Evolutionary conservation across 2,113 vertebrate genomes (phyloP).

Genomic region (Chloroceryle aenea): DNA sequence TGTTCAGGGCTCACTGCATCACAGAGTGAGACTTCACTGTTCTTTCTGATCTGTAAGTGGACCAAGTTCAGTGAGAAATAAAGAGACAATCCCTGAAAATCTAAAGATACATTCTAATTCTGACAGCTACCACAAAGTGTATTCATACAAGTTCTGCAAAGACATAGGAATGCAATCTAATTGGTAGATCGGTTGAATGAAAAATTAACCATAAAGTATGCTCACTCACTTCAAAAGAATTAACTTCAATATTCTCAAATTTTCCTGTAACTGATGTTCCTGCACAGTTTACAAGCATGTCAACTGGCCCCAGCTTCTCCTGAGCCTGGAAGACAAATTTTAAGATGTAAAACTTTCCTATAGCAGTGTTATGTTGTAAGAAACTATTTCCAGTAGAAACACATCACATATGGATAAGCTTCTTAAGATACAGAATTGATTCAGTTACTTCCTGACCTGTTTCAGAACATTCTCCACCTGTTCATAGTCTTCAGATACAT

Average conservation of each 20-base stretch:
- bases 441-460: conserved; percentile 81
- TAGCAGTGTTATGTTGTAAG: not conserved
- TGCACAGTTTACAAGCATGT: conserved; percentile 97
- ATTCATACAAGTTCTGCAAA: not conserved
- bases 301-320: conserved; percentile 95
- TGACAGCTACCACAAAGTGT: not conserved
- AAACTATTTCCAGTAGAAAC: not conserved
- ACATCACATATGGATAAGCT: not conserved
- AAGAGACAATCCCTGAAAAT: not conserved
- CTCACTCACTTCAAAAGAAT: conserved; percentile 87
- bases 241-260: conserved; percentile 93
- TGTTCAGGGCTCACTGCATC: not conserved
- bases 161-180: not conserved
- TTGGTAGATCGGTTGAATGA: not conserved
- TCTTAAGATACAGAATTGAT: not conserved
- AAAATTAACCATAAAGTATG: not conserved
- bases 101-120: not conserved
- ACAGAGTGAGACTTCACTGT: not conserved
- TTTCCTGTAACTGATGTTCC: conserved; percentile 87
- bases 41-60: not conserved
- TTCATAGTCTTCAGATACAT: conserved; percentile 92
- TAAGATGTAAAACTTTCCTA: not conserved
- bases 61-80: not conserved
- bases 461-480: conserved; percentile 96
- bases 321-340: conserved; percentile 83